Evolutionary conservation across 2,888 invertebrate species (phyloP).

Genomic region (Phengaris alcon): DNA sequence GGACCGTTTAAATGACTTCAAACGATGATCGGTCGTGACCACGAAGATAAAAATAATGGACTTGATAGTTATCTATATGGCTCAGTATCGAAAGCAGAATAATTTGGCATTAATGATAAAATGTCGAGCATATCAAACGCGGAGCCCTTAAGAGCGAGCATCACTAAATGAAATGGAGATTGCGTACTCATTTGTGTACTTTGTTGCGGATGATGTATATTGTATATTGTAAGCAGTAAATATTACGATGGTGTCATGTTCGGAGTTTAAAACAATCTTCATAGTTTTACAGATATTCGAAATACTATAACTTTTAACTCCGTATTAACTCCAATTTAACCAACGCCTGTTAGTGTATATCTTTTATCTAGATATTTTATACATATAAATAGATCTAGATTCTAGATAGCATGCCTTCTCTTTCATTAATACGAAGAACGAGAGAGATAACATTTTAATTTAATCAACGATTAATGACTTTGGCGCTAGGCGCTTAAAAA

Average conservation of each 20-base stretch:
- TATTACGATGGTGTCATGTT: not conserved
- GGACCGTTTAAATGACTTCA: slow-evolving; percentile 16
- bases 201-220: not conserved
- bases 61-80: slow-evolving; percentile 9
- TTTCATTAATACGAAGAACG: too few relatives aligned
- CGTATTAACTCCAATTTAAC: too few relatives aligned
- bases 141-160: not conserved
- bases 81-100: slow-evolving; percentile 6
- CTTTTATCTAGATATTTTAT: too few relatives aligned
- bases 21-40: slow-evolving; percentile 17
- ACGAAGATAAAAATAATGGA: slow-evolving; percentile 19
- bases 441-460: too few relatives aligned
- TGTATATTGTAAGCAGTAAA: not conserved
- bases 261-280: too few relatives aligned
- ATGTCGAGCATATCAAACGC: slow-evolving; percentile 14
- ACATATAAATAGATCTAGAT: too few relatives aligned
- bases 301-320: too few relatives aligned
- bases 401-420: too few relatives aligned
- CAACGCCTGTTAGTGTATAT: too few relatives aligned
- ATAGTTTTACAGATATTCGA: too few relatives aligned
- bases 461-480: too few relatives aligned
- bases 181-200: not conserved
- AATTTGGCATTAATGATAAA: not conserved
- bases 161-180: slow-evolving; percentile 19
- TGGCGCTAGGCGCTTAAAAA: too few relatives aligned